Evolutionary conservation across 2,888 invertebrate genomes (phyloP).

Genomic region (Drepanosiphum platanoidis): DNA sequence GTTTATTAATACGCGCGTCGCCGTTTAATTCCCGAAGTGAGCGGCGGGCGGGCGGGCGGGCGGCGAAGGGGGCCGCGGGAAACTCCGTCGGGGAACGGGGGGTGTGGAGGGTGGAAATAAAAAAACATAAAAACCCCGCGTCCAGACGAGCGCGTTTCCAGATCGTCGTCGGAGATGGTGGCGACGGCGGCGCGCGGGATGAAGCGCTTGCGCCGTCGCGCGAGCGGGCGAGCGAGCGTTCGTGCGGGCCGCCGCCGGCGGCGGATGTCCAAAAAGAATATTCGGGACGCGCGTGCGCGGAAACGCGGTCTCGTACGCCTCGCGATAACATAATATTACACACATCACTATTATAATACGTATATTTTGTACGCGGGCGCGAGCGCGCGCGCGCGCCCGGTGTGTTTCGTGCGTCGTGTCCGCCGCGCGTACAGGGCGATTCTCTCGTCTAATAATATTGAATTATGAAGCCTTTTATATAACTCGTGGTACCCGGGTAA

Average conservation of each 20-base stretch:
- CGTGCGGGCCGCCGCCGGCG: background rate
- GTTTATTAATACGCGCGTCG: slow-evolving; percentile 51
- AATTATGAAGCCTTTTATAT: too few species aligned
- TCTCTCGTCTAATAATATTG: too few species aligned
- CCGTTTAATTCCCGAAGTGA: slow-evolving; percentile 47
- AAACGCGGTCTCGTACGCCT: background rate
- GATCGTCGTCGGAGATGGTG: too few species aligned
- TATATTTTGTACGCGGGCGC: background rate
- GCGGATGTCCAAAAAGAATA: background rate
- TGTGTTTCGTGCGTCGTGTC: background rate
- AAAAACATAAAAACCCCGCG: too few species aligned
- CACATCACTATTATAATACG: background rate
- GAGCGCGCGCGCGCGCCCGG: background rate
- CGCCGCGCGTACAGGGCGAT: too few species aligned
- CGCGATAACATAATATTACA: background rate
- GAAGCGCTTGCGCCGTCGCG: background rate
- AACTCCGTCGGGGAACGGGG: too few species aligned
- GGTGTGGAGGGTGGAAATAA: too few species aligned
- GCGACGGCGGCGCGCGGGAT: too few species aligned
- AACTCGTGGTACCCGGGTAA: too few species aligned
- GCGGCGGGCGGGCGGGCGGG: background rate
- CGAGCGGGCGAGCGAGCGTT: background rate
- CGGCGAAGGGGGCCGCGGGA: background rate
- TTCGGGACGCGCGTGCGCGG: slow-evolving; percentile 10
- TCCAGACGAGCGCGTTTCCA: too few species aligned